Evolutionary conservation across 2,888 invertebrate genomes (phyloP).

Genomic region (Chrysina gloriosa): DNA sequence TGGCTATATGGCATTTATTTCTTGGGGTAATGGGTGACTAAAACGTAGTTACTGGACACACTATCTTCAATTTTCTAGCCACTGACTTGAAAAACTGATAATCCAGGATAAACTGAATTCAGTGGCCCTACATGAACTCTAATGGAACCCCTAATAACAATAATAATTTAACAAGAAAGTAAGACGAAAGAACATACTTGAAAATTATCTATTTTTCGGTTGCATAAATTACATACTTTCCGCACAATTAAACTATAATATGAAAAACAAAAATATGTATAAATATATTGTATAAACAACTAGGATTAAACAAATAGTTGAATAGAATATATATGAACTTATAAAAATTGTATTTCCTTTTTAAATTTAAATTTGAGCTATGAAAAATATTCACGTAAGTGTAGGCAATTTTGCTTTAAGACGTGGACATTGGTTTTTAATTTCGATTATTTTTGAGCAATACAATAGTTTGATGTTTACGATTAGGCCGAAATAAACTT

Average conservation of each 20-base stretch:
- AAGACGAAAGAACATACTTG: neutral
- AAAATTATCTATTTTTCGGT: slow-evolving; percentile 21
- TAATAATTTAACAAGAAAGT: neutral
- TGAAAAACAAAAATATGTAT: slow-evolving; percentile 26
- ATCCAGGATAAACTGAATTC: no score
- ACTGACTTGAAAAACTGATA: no score
- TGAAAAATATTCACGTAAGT: no score
- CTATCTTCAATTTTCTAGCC: no score
- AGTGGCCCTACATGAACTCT: no score
- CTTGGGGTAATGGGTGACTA: no score
- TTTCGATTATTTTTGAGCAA: neutral
- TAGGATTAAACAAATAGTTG: neutral
- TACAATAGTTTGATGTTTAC: neutral
- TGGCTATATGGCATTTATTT: no score
- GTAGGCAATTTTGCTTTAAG: no score
- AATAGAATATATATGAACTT: neutral
- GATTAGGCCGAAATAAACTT: no score
- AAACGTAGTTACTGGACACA: no score
- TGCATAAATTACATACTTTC: slow-evolving; percentile 23
- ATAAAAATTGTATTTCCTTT: neutral
- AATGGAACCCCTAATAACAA: no score
- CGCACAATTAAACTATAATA: slow-evolving; percentile 27
- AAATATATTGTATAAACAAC: slow-evolving; percentile 30
- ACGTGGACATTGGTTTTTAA: neutral
- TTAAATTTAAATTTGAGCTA: no score